Base-by-base conservation (phyloP, 2,888 invertebrate genomes). In the Rotaria sp. region DNA sequence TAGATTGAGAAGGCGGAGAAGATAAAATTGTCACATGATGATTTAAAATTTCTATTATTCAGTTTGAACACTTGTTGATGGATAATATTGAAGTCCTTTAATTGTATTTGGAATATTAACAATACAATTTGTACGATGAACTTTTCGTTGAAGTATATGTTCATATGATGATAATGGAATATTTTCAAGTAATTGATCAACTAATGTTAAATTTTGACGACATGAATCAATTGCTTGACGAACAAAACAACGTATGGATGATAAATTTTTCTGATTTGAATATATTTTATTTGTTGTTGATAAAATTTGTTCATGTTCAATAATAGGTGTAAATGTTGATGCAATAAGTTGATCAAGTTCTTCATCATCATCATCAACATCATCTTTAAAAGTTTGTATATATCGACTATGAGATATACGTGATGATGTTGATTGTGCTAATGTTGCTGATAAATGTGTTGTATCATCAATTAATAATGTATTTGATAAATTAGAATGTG, bases 351-450 rank as follows among this genome's bases (percentile, higher is more conserved):
- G 52, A 52, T 52, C 52, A 52, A 52, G 52, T 52, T 52, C 52
- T 24, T 67, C 67, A 67, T 21, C 30, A 21, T 55, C 10, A 26
- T 55, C 55, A 26, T 55, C 11, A 55, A 26, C 26, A 26, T 67
- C 21, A 21, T 67, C 21, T 67, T 67, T 67, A 21, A 21, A 67
- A 35, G 30, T 67, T 38, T 30, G 67, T 21, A 67, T 15, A 35
- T 35, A 67, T 35, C 67, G 35, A 67, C 67, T 67, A 35, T 67
- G 67, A 21, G 67, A 67, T 21, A 67, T 38, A 35, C 35, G 67
- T 67, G 67, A 67, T 35, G 67, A 67, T 38, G 67, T 67, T 67
- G 67, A 67, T 67, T 67, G 67, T 35, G 67, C 67, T 67, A 67
- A 67, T 18, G 67, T 67, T 35, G 67, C 67, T 21, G 67, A 67